Percentiles rank a stretch among this genome's conserved stretches.
These are phyloP conservation scores for Dichetophora obliterata DNA, from an alignment of 2,888 invertebrate species.

Conservation along the genomic window DNA sequence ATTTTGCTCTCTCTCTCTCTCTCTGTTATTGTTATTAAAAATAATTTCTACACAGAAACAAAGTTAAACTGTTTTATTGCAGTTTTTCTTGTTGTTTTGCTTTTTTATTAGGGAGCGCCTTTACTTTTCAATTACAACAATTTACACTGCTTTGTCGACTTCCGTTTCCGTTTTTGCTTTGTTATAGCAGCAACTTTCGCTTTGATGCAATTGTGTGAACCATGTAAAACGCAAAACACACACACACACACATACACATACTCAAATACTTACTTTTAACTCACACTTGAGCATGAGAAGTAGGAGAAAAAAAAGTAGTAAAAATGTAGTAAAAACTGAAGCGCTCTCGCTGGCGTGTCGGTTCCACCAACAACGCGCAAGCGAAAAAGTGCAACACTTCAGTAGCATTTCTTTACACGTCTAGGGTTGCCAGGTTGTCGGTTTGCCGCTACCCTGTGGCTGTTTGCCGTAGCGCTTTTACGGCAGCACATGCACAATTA, in stretches of 20 bases:
- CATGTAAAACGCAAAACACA: background rate
- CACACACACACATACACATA: background rate
- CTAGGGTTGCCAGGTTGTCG: background rate
- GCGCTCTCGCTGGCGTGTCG: background rate
- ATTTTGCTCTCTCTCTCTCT: no score
- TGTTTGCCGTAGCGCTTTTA: background rate
- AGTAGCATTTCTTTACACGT: background rate
- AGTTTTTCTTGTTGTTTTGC: background rate
- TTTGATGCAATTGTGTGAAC: slow-evolving; percentile 15
- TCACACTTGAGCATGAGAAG: background rate
- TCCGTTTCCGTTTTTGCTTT: slow-evolving; percentile 5
- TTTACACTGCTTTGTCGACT: slow-evolving; percentile 11
- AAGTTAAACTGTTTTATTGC: no score
- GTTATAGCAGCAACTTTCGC: slow-evolving; percentile 15
- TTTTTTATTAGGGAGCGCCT: background rate
- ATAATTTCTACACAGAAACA: no score
- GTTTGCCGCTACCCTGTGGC: background rate
- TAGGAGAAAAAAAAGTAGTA: background rate
- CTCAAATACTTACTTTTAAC: background rate
- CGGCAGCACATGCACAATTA: slow-evolving; percentile 24
- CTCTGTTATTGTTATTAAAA: no score
- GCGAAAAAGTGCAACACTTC: background rate
- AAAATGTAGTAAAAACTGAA: background rate
- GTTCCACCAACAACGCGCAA: background rate
- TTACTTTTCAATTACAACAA: slow-evolving; percentile 14